Base-by-base conservation (phyloP, 2,797 vertebrate species). In the Pseudochirops cupreus region DNA sequence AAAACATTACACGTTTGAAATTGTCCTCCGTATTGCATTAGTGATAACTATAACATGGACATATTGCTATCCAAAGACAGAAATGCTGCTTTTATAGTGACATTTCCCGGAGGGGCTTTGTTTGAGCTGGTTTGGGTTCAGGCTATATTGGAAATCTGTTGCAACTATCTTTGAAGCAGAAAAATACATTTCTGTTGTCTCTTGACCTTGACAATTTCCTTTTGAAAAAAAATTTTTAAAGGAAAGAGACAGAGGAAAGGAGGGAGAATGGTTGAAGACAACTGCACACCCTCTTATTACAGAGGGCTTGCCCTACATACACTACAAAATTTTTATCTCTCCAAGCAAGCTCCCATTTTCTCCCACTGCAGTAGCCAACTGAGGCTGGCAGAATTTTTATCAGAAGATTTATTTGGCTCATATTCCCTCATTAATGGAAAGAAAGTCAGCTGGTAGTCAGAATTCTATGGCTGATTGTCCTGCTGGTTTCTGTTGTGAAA, bases 341-440 rank as follows among this genome's bases (percentile, higher is more conserved):
- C 91, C 54, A 92, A 33, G 18, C 39, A 92, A 50, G 18, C 12
- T 62, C 24, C 5, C 18, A 53, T 11, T 24, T 56, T 14, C 12
- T 54, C 53, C n/a, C 52, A 10, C 52, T 54, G 74, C 13, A 1
- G 4, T 31, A 53, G 50, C 56, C 50, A 57, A 11, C 21, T 56
- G 54, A 56, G 91, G 50, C 13, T 28, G 31, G n/a, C 33, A 31
- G 28, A 28, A 55, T 18, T 53, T 92, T 92, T 57, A 33, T 82
- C 56, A 90, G 67, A 31, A 54, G 50, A 58, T 90, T 95, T 56
- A 67, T 92, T 92, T 54, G 92, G 56, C 82, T 90, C 31, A 50
- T 29, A 57, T 39, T 26, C n/a, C 58, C 74, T 67, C 53, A n/a
- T 92, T 92, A 56, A 95, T 59, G 91, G 92, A 62, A 50, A 90